Evolutionary conservation across 2,888 invertebrate species (phyloP).

Genomic region (Hypselothyrea guttata): DNA sequence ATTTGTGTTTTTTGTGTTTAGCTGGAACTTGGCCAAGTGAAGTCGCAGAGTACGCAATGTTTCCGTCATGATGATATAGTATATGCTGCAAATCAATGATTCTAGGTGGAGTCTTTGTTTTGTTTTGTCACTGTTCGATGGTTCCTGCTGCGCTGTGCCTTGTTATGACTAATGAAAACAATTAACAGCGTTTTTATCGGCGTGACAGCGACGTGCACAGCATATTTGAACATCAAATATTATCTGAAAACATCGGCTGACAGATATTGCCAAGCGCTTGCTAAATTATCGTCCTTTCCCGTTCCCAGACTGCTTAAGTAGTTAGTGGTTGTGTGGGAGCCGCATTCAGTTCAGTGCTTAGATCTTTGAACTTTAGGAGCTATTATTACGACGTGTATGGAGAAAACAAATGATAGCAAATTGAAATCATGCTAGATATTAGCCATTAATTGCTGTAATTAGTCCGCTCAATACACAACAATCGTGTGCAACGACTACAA

Average conservation of each 20-base stretch:
- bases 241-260: constrained; percentile 24
- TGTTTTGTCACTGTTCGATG: constrained; percentile 10
- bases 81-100: too few species aligned
- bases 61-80: constrained; percentile 32
- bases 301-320: constrained; percentile 31
- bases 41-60: constrained; percentile 12
- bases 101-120: too few species aligned
- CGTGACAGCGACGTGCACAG: constrained; percentile 50
- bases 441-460: constrained; percentile 63
- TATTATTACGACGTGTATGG: background rate
- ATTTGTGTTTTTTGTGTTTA: constrained; percentile 1
- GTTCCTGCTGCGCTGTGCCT: constrained; percentile 23
- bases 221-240: constrained; percentile 39
- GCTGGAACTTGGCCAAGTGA: constrained; percentile 2
- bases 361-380: too few species aligned
- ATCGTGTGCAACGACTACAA: constrained; percentile 17
- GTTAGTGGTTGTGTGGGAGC: constrained; percentile 8
- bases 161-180: constrained; percentile 65
- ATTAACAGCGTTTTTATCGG: constrained; percentile 61
- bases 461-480: constrained; percentile 35
- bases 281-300: constrained; percentile 33
- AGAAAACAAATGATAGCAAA: constrained; percentile 32
- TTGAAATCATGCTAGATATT: constrained; percentile 43
- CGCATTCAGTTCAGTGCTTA: too few species aligned
- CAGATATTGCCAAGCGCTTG: constrained; percentile 38